Conservation (phyloP, 2,113 vertebrate genomes). For the Cygnus atratus region DNA sequence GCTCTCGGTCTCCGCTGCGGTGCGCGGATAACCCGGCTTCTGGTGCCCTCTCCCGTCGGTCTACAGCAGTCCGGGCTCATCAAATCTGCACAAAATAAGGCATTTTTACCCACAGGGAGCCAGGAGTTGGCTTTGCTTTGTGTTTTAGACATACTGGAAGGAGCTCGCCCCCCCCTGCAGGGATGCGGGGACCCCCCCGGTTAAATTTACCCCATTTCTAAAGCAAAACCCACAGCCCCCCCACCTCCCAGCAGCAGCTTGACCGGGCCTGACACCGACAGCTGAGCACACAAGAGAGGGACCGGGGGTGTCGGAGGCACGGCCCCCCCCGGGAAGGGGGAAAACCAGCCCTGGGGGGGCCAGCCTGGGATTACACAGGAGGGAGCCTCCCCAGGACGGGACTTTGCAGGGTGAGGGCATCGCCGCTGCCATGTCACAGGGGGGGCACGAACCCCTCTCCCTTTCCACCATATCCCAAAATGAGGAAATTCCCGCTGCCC, state of each 20-base stretch:
- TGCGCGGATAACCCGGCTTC: background rate
- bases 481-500: background rate
- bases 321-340: fast-evolving
- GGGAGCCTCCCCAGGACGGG: fast-evolving
- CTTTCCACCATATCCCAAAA: background rate
- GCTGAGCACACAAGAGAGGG: constrained; percentile 5
- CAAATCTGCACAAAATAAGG: background rate
- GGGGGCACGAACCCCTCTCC: background rate
- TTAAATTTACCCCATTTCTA: background rate
- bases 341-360: background rate
- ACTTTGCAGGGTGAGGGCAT: constrained; percentile 1
- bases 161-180: fast-evolving
- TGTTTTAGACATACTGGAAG: background rate
- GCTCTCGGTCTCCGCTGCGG: background rate
- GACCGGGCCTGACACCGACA: background rate
- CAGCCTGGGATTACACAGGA: background rate
- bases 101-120: background rate
- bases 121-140: fast-evolving
- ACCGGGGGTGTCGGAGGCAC: background rate
- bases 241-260: background rate
- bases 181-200: too few species aligned
- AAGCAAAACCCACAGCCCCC: background rate
- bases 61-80: background rate
- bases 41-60: constrained; percentile 46
- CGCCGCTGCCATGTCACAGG: background rate